A percentile compares a stretch with the other conserved stretches of the same genome.
Conservation (phyloP, 2,888 invertebrate species). For the Agrypnus murinus region DNA sequence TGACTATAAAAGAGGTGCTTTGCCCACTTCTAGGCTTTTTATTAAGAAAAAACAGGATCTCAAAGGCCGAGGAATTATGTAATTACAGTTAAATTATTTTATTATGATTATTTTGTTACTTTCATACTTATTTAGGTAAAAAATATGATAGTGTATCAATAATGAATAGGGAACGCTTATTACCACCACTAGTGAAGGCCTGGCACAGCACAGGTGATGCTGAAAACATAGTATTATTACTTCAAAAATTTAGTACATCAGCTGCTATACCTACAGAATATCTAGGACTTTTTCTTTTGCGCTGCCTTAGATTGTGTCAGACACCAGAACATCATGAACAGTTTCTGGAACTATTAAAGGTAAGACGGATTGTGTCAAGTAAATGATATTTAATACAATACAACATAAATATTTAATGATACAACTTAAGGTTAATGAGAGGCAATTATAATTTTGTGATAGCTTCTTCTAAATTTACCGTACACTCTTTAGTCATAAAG, state of each 20-base stretch:
- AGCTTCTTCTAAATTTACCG: no score
- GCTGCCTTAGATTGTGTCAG: conserved; percentile 71
- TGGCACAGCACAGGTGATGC: conserved; percentile 72
- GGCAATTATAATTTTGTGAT: no score
- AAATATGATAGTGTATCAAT: conserved; percentile 70
- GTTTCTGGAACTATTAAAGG: conserved; percentile 71
- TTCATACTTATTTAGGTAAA: conserved; percentile 46
- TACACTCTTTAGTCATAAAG: no score
- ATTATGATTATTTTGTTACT: conserved; percentile 2
- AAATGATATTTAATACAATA: no score
- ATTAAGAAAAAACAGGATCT: conserved; percentile 27
- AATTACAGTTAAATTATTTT: conserved; percentile 56
- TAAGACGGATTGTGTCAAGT: no score
- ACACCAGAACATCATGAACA: conserved; percentile 69
- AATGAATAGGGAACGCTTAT: conserved; percentile 71
- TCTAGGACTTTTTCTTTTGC: conserved; percentile 74
- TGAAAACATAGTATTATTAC: conserved; percentile 70
- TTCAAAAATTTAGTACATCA: conserved; percentile 71
- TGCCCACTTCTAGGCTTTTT: conserved; percentile 48
- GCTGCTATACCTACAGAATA: conserved; percentile 73
- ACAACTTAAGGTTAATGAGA: no score
- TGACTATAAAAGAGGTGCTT: conserved; percentile 61
- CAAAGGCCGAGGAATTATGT: conserved; percentile 72
- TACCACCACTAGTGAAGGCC: conserved; percentile 72
- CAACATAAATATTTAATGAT: no score